These are phyloP conservation scores for Proisotoma minuta DNA, from an alignment of 2,888 invertebrate genomes.

Conservation along the genomic window DNA sequence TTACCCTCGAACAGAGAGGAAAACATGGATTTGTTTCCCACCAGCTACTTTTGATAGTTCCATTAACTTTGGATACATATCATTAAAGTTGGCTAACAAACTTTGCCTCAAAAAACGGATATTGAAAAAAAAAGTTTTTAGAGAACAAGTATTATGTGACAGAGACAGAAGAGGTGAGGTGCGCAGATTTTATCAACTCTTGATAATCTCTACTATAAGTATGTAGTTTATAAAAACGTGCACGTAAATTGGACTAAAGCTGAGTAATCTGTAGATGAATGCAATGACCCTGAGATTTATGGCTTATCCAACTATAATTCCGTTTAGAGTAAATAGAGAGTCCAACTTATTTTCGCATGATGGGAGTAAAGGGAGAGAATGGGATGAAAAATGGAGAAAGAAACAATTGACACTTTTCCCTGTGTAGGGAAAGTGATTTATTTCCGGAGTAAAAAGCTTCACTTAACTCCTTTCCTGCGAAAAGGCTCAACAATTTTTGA, in stretches of 20 bases:
- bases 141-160: too few relatives aligned
- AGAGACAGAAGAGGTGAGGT: too few relatives aligned
- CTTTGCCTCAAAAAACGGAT: neutral
- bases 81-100: slow-evolving; percentile 1
- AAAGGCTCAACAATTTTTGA: slow-evolving; percentile 15
- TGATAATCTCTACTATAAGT: too few relatives aligned
- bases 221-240: too few relatives aligned
- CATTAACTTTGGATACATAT: neutral
- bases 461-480: slow-evolving; percentile 11
- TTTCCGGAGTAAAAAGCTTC: slow-evolving; percentile 17
- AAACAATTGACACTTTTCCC: slow-evolving; percentile 20
- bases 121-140: neutral
- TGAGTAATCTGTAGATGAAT: too few relatives aligned
- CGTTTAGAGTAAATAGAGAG: too few relatives aligned
- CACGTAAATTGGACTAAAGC: too few relatives aligned
- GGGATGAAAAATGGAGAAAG: slow-evolving; percentile 23
- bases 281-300: too few relatives aligned
- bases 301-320: too few relatives aligned
- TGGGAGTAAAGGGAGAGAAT: neutral
- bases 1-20: neutral
- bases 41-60: neutral
- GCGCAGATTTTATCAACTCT: too few relatives aligned
- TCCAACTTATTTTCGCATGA: too few relatives aligned
- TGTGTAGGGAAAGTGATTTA: slow-evolving; percentile 19
- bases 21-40: neutral